Evolutionary conservation across 2,113 vertebrate species (phyloP), one percentile per base, ranked within the genome.

Genomic region (Cyanoderma ruficeps): DNA sequence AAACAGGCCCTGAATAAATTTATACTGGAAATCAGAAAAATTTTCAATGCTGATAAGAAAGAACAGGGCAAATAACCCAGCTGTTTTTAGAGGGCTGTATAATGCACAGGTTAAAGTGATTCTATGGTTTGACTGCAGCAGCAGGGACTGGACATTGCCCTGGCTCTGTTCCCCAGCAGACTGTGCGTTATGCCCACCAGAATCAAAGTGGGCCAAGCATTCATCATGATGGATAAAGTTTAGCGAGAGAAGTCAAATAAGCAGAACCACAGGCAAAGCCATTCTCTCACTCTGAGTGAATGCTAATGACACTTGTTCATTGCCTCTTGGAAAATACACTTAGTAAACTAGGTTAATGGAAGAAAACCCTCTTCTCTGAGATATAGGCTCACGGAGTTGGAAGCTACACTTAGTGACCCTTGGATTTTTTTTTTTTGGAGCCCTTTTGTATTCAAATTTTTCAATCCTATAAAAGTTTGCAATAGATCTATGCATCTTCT

Each of bases 171-270:
- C 78, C 64, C 59, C 63, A n/a, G 79, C 83, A 92, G 69, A 41
- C 81, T 83, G 44, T n/a, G 52, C 2, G 0, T 87, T 77, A 37
- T 25, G 71, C 72, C 78, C 63, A 80, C 87, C 78, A 90, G 91
- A 72, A 63, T 83, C 70, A 69, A 94, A 96, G 42, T 37, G 82
- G 82, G 93, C 87, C 93, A 94, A 86, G 82, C 85, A 91, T 90
- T 96, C 94, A 87, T 77, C 83, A 4, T 68, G 90, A 90, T 56
- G 93, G 93, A 67, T 83, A 93, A 93, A 30, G 65, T 75, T 93
- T 93, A 84, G 74, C 63, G 82, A 93, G 90, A 91, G 91, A 94
- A 97, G 95, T 95, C 93, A 96, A 94, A 90, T 70, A 83, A 81
- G 85, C 85, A 90, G 92, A 92, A 88, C 56, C 63, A 10, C 92